phyloP scores from a whole-genome alignment of 2,797 vertebrate species.

The Anguilla megastoma region DNA sequence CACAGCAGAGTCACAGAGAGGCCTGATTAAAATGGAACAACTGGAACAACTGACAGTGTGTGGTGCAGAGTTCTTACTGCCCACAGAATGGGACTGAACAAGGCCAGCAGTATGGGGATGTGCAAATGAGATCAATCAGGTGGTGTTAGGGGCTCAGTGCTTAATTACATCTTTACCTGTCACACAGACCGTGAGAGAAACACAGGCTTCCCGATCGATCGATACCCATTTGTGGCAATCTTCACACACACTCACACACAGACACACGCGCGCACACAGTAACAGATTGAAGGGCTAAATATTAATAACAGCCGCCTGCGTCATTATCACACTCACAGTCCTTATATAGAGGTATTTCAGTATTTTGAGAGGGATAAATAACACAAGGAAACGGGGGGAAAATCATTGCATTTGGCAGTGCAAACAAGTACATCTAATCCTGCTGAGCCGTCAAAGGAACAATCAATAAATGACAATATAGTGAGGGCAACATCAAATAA shows the following conservation, averaged over 20 bases:
- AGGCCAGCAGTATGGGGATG: neutral
- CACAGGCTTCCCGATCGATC: neutral
- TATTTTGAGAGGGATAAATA: neutral
- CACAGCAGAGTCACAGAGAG: neutral
- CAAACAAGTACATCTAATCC: constrained; percentile 30
- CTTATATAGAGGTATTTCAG: neutral
- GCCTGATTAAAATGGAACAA: neutral
- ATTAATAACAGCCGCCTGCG: neutral
- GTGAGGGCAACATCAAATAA: constrained; percentile 9
- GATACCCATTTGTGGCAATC: constrained; percentile 13
- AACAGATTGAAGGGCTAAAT: neutral
- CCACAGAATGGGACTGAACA: neutral
- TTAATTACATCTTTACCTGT: constrained; percentile 12
- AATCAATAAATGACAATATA: constrained; percentile 34
- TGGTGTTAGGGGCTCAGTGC: neutral
- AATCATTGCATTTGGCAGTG: neutral
- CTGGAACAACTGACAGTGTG: neutral
- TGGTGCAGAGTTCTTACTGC: neutral
- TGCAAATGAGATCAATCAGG: neutral
- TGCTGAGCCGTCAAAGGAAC: constrained; percentile 15
- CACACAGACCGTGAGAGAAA: constrained; percentile 14
- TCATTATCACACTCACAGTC: neutral
- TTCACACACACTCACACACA: neutral
- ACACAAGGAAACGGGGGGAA: neutral
- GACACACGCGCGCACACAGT: neutral